Evolutionary conservation across 37 sponge, comb jelly and placozoan species (phyloP), one percentile per base, ranked within the genome.

Genomic region (Oopsacas minuta): DNA sequence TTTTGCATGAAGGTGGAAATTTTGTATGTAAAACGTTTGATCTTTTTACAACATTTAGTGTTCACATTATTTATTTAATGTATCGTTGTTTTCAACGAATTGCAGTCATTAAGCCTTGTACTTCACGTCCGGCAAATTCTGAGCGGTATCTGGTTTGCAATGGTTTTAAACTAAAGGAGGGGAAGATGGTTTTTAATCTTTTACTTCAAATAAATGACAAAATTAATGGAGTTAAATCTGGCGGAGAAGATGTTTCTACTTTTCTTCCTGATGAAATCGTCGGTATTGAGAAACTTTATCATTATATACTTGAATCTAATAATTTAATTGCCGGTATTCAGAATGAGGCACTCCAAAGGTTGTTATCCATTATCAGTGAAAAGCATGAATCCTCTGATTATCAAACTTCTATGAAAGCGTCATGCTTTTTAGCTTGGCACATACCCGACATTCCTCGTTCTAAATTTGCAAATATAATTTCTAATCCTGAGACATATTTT

Each of bases 11-110:
- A 94, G 97, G 94, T 82, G 99, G 96, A 46, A 83, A 89, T 85
- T 98, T 95, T 87, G 87, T 93, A 35, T 93, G 95, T 86, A 95
- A 95, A 46, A 88, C 91, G 22, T 98, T 98, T 88, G 96, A 98
- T 84, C 83, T 92, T 81, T 98, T 89, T 83, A 98, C 99, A 8
- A 92, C 92, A 0, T 97, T 97, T 88, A 91, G 90, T 53, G 91
- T 95, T 0, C 94, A 96, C 22, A 81, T 95, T n/a, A 82, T 95
- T 37, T 95, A 98, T 82, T 86, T 98, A 37, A 84, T 98, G 38
- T 91, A 91, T 53, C 89, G 92, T 39, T 88, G 88, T 42, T 98
- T 98, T 86, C 84, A 88, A 34, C 82, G 86, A 34, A 88, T 98
- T 0, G 88, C 91, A 39, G 23, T 97, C 32, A 85, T 93, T 83